phyloP scores from a whole-genome alignment of 2,888 invertebrate species.

The Folsomia manolachei region DNA sequence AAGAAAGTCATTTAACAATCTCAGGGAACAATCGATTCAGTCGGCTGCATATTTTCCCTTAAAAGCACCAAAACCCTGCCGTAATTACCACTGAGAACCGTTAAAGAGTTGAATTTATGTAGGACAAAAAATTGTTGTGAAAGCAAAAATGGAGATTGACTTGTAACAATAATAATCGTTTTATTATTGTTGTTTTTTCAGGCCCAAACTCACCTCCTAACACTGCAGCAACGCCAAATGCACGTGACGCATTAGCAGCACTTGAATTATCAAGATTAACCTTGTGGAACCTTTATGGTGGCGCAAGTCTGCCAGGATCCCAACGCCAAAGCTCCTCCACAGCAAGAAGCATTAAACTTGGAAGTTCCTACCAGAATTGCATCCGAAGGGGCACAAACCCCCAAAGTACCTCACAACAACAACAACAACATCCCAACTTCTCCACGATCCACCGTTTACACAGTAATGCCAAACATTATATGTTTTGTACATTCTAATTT shows the following conservation, averaged over 20 bases:
- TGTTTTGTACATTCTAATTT: not conserved
- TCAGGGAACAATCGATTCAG: too few relatives aligned
- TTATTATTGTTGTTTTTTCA: slow-evolving; percentile 33
- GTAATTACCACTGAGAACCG: too few relatives aligned
- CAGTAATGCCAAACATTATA: slow-evolving; percentile 4
- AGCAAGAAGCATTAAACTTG: slow-evolving; percentile 81
- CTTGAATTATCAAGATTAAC: slow-evolving; percentile 75
- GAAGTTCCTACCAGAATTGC: slow-evolving; percentile 55
- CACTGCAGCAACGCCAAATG: slow-evolving; percentile 48
- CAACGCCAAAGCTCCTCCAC: slow-evolving; percentile 59
- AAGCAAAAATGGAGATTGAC: too few relatives aligned
- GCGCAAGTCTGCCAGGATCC: slow-evolving; percentile 45
- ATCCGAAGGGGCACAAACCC: slow-evolving; percentile 50
- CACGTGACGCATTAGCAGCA: slow-evolving; percentile 60
- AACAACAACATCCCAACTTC: slow-evolving; percentile 40
- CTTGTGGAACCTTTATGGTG: slow-evolving; percentile 77
- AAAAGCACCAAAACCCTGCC: too few relatives aligned
- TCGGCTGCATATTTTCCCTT: too few relatives aligned
- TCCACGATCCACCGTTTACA: slow-evolving; percentile 43
- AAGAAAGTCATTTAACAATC: too few relatives aligned
- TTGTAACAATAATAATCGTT: too few relatives aligned
- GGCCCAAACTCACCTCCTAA: slow-evolving; percentile 51
- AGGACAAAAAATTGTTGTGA: too few relatives aligned
- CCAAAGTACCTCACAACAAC: slow-evolving; percentile 44
- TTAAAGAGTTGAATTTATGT: too few relatives aligned